Conservation (phyloP, 1,140 invertebrate genomes). For the Drosophila pseudoananassae region DNA sequence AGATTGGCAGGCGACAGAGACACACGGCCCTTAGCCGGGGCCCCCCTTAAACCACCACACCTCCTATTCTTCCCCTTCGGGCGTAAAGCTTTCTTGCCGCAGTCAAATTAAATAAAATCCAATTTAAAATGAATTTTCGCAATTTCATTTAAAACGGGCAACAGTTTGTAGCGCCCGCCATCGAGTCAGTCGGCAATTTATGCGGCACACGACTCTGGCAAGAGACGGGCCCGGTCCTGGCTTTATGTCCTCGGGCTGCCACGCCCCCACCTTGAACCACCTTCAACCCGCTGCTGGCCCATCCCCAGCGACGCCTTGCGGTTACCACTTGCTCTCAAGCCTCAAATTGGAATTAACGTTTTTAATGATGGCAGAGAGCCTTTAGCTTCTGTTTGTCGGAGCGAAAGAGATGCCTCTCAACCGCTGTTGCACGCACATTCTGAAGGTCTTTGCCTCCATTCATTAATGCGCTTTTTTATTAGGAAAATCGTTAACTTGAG, state of each 20-base stretch:
- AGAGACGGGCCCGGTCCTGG: background rate
- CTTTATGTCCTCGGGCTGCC: slow-evolving; percentile 25
- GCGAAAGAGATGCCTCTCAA: slow-evolving; percentile 23
- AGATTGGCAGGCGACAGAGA: slow-evolving; percentile 63
- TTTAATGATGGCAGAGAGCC: slow-evolving; percentile 69
- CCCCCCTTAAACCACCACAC: background rate
- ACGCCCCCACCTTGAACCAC: slow-evolving; percentile 1
- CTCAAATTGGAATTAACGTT: slow-evolving; percentile 80
- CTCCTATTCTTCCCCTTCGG: slow-evolving; percentile 29
- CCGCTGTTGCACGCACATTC: slow-evolving; percentile 44
- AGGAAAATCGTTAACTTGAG: slow-evolving; percentile 67
- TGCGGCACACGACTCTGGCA: slow-evolving; percentile 12
- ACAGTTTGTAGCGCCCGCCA: slow-evolving; percentile 30
- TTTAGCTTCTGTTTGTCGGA: slow-evolving; percentile 20
- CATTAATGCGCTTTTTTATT: slow-evolving; percentile 78
- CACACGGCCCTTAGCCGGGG: slow-evolving; percentile 5
- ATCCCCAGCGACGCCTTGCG: slow-evolving; percentile 3
- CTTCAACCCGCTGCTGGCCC: background rate
- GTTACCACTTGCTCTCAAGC: slow-evolving; percentile 50
- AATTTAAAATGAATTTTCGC: slow-evolving; percentile 83
- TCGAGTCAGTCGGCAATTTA: slow-evolving; percentile 49
- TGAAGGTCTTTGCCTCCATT: slow-evolving; percentile 39
- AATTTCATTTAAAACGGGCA: slow-evolving; percentile 78
- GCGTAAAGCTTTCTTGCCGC: slow-evolving; percentile 75
- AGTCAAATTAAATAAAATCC: slow-evolving; percentile 83